These are phyloP conservation scores for Paracentrotus lividus DNA, from an alignment of 53 echinoderm and acorn worm genomes.

Conservation along the genomic window DNA sequence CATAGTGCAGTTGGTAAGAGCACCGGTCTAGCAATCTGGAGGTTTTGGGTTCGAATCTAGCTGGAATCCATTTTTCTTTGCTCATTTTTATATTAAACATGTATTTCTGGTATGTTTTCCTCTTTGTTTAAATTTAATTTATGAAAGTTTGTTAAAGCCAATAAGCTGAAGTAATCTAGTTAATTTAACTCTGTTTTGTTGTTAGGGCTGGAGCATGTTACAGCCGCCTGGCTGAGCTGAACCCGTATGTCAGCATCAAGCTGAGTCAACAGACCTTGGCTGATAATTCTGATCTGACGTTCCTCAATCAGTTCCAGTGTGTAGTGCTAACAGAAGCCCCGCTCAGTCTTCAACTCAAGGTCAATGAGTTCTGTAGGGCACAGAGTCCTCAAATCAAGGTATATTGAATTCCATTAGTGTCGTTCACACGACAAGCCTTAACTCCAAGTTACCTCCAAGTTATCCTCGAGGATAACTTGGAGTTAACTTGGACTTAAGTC, in stretches of 20 bases:
- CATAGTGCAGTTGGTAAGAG: too few relatives aligned
- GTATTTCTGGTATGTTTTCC: not conserved
- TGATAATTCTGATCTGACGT: constrained; percentile 74
- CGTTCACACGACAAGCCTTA: too few relatives aligned
- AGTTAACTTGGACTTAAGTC: too few relatives aligned
- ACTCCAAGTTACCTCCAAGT: too few relatives aligned
- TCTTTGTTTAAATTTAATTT: too few relatives aligned
- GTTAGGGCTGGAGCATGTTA: constrained; percentile 91
- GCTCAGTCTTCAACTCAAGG: constrained; percentile 74
- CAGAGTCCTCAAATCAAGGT: constrained; percentile 92
- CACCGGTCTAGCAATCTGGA: too few relatives aligned
- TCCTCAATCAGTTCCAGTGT: constrained; percentile 90
- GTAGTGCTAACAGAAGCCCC: constrained; percentile 91
- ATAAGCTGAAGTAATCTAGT: not conserved
- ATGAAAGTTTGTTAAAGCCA: too few relatives aligned
- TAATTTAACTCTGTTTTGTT: not conserved
- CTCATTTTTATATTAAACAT: not conserved
- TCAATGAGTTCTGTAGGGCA: constrained; percentile 89
- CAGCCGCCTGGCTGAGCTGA: constrained; percentile 86
- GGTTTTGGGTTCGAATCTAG: too few relatives aligned
- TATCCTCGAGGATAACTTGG: too few relatives aligned
- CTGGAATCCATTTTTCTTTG: too few relatives aligned
- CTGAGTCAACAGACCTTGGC: constrained; percentile 57
- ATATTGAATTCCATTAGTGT: too few relatives aligned
- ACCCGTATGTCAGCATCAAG: constrained; percentile 91